These are phyloP conservation scores for Nemotelus nigrinus DNA, from an alignment of 2,888 invertebrate species.

Conservation along the genomic window DNA sequence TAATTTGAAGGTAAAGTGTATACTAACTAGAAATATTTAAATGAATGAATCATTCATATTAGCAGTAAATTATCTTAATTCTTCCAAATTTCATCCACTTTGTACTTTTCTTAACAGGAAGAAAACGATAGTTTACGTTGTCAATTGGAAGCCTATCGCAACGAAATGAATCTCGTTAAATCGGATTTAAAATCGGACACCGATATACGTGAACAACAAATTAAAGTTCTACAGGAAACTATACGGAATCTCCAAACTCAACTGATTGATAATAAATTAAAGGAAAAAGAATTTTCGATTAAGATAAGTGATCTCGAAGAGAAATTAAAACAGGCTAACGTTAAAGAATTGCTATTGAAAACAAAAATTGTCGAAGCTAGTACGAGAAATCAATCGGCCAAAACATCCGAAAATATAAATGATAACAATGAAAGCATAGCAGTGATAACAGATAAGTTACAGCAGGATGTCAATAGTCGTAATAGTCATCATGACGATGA, in stretches of 20 bases:
- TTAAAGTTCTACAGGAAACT: conserved; percentile 69
- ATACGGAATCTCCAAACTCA: conserved; percentile 65
- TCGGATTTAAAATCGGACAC: conserved; percentile 81
- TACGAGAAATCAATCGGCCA: conserved; percentile 50
- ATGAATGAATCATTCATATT: too few species aligned
- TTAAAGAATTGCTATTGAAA: conserved; percentile 63
- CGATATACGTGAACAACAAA: conserved; percentile 86
- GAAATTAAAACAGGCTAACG: conserved; percentile 62
- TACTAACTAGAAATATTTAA: neutral
- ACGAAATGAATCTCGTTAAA: conserved; percentile 89
- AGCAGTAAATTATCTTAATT: neutral
- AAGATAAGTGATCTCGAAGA: conserved; percentile 61
- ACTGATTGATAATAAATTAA: conserved; percentile 61
- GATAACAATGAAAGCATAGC: neutral
- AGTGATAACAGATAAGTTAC: too few species aligned
- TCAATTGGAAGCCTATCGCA: conserved; percentile 92
- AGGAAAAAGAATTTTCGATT: conserved; percentile 61
- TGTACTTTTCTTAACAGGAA: conserved; percentile 66
- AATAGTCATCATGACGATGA: conserved; percentile 26
- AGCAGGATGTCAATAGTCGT: neutral
- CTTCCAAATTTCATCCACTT: neutral
- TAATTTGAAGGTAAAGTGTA: conserved; percentile 59
- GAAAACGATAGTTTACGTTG: conserved; percentile 92
- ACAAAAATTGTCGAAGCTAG: conserved; percentile 61
- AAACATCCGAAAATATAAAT: conserved; percentile 54